These are phyloP conservation scores for Microplitis mediator DNA, from an alignment of 1,140 invertebrate genomes.

Conservation along the genomic window DNA sequence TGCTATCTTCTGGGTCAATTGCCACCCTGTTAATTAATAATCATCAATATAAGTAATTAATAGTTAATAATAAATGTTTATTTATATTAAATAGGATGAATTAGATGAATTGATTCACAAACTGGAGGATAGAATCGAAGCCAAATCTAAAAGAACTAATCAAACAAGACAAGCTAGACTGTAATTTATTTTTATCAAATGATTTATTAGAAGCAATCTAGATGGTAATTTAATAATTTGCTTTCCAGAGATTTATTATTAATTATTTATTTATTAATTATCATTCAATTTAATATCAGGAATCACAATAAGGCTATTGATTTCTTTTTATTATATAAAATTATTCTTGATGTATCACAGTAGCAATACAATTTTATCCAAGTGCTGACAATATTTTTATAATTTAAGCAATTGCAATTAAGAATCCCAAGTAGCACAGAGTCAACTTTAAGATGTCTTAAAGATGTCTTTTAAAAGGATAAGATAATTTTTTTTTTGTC, in stretches of 20 bases:
- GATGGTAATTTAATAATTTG: slow-evolving; percentile 22
- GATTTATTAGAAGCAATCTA: slow-evolving; percentile 39
- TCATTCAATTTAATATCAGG: neutral
- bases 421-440: no score
- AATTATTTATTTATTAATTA: slow-evolving; percentile 22
- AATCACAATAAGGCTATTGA: neutral
- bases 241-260: slow-evolving; percentile 1
- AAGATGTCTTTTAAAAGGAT: no score
- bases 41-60: neutral
- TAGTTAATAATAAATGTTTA: neutral
- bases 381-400: slow-evolving; percentile 1
- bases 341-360: slow-evolving; percentile 13
- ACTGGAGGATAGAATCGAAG: slow-evolving; percentile 66
- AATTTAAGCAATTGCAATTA: neutral
- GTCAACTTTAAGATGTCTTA: no score
- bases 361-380: neutral
- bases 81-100: slow-evolving; percentile 59
- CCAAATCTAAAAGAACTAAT: slow-evolving; percentile 64
- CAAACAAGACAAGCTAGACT: slow-evolving; percentile 58
- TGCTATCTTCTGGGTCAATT: no score
- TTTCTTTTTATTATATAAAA: neutral
- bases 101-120: slow-evolving; percentile 69
- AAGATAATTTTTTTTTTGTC: no score
- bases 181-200: slow-evolving; percentile 36
- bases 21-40: no score